These are phyloP conservation scores for Cerastoderma edule DNA, from an alignment of 2,888 invertebrate genomes.

Conservation along the genomic window DNA sequence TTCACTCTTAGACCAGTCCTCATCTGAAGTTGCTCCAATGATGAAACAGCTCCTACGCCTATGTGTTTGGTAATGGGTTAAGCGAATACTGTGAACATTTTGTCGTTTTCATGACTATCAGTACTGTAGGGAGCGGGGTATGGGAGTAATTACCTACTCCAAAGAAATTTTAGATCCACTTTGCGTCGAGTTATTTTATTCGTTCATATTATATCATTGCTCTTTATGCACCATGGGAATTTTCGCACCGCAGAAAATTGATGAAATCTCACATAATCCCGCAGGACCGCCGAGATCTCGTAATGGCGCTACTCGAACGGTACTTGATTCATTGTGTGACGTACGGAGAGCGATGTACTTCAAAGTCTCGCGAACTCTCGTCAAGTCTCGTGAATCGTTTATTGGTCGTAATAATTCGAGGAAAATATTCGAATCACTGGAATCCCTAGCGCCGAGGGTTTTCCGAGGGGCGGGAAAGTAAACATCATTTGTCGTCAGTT, in stretches of 20 bases:
- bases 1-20: no score
- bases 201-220: slow-evolving; percentile 20
- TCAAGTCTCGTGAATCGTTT: background rate
- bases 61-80: no score
- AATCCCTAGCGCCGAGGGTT: background rate
- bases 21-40: no score
- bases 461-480: background rate
- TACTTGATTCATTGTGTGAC: slow-evolving; percentile 6
- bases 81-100: no score
- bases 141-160: background rate
- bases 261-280: slow-evolving; percentile 23
- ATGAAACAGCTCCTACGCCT: no score
- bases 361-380: background rate
- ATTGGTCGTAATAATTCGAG: slow-evolving; percentile 19
- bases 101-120: no score
- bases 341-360: background rate
- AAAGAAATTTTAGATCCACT: slow-evolving; percentile 9
- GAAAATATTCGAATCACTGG: background rate
- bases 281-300: slow-evolving; percentile 16
- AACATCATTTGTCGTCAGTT: background rate
- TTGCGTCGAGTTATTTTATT: slow-evolving; percentile 20
- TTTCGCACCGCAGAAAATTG: slow-evolving; percentile 16
- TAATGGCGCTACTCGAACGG: slow-evolving; percentile 4
- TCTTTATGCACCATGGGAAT: slow-evolving; percentile 21
- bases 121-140: slow-evolving; percentile 6